These are phyloP conservation scores for Capitulum mitella DNA, from an alignment of 2,888 invertebrate species.

Conservation along the genomic window DNA sequence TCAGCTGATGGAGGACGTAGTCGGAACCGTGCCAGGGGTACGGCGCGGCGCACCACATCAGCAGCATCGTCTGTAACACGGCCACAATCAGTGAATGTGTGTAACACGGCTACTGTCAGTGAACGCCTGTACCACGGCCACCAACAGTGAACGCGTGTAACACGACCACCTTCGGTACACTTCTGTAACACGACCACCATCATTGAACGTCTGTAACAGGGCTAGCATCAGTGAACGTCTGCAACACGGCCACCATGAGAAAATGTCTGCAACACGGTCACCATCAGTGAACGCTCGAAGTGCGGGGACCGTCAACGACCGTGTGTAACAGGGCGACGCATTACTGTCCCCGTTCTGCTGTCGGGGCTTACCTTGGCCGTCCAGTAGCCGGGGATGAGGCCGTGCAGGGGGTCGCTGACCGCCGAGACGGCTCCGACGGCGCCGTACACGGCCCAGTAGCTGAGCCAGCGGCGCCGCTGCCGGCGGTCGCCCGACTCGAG, in stretches of 20 bases:
- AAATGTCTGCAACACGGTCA: not conserved
- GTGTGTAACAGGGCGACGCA: no score
- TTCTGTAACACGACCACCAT: no score
- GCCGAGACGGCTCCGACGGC: not conserved
- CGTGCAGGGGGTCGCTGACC: not conserved
- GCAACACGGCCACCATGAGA: not conserved
- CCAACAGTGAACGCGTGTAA: no score
- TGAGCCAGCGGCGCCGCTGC: constrained; percentile 1
- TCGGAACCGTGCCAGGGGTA: constrained; percentile 7
- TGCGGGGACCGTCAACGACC: no score
- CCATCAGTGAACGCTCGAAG: not conserved
- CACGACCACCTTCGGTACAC: no score
- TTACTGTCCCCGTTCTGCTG: no score
- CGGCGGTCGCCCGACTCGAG: not conserved
- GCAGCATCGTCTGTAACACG: not conserved
- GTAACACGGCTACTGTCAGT: no score
- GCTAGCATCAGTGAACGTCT: no score
- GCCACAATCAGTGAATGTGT: not conserved
- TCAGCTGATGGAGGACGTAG: not conserved
- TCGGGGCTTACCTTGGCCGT: not conserved
- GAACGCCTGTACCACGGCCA: no score
- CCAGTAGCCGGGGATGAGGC: not conserved
- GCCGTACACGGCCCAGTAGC: constrained; percentile 8
- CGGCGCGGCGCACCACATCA: constrained; percentile 8
- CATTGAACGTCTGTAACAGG: not conserved